Conservation (phyloP, 2,888 invertebrate genomes). For the Dynastes grantii region DNA sequence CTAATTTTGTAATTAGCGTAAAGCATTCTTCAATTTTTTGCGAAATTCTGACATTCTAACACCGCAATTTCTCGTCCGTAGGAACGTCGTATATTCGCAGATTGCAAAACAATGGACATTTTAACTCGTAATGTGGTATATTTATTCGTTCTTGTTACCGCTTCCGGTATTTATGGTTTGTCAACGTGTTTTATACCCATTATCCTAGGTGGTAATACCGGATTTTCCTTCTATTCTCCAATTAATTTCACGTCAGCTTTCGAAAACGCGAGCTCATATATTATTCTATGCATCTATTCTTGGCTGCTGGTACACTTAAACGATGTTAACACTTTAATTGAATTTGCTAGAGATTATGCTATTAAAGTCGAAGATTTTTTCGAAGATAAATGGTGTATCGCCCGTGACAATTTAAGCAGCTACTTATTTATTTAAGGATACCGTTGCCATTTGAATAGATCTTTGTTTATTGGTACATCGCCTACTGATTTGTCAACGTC, state of each 20-base stretch:
- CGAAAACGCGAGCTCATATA: conserved; percentile 11
- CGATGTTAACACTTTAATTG: conserved; percentile 9
- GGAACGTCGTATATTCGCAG: neutral
- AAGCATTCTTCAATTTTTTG: too few species aligned
- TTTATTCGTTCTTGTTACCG: conserved; percentile 14
- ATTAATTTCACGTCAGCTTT: conserved; percentile 23
- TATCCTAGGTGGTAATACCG: neutral
- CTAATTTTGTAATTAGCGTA: too few species aligned
- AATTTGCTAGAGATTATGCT: neutral
- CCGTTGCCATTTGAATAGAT: too few species aligned
- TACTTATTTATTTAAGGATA: too few species aligned
- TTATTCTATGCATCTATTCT: neutral
- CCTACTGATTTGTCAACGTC: too few species aligned
- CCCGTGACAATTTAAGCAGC: too few species aligned
- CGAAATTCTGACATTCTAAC: too few species aligned
- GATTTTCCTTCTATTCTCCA: conserved; percentile 6
- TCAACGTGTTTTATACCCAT: conserved; percentile 20
- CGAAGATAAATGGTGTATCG: neutral
- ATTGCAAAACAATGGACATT: neutral
- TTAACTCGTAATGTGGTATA: neutral
- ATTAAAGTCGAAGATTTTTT: neutral
- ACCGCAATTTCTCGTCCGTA: too few species aligned
- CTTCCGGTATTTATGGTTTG: conserved; percentile 8
- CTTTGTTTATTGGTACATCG: too few species aligned
- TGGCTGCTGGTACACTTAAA: neutral